Conservation (phyloP, 2,888 invertebrate genomes). For the Scaptomyza caliginosa region DNA sequence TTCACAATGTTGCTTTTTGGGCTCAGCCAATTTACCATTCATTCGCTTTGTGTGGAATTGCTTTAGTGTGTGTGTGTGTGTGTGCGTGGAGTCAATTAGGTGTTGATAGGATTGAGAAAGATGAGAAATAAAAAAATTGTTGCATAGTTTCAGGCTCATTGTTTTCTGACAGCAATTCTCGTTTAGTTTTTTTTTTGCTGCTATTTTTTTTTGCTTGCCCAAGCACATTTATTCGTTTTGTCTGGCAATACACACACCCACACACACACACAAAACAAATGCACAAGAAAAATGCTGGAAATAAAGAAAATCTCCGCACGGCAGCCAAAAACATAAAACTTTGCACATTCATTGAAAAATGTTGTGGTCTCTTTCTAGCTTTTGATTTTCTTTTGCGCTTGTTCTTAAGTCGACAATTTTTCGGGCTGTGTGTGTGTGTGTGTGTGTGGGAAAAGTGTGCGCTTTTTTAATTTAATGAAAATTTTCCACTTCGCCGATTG, state of each 20-base stretch:
- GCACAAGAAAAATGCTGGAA: constrained; percentile 34
- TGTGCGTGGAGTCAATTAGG: constrained; percentile 48
- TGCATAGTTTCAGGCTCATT: constrained; percentile 69
- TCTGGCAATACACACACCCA: constrained; percentile 46
- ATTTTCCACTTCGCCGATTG: constrained; percentile 84
- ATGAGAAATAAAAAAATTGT: constrained; percentile 45
- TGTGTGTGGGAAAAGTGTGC: constrained; percentile 63
- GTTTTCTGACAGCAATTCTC: constrained; percentile 40
- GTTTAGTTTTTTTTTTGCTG: constrained; percentile 35
- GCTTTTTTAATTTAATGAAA: constrained; percentile 83
- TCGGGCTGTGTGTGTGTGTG: constrained; percentile 19
- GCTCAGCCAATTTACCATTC: constrained; percentile 48
- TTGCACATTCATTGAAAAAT: constrained; percentile 72
- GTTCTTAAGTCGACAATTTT: constrained; percentile 54
- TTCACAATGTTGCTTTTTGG: constrained; percentile 26
- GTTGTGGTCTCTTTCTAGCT: constrained; percentile 10
- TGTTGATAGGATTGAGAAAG: constrained; percentile 2
- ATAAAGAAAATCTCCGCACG: constrained; percentile 69
- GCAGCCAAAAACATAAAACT: constrained; percentile 78
- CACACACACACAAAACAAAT: constrained; percentile 31
- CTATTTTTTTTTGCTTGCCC: constrained; percentile 64
- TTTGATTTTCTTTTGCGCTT: constrained; percentile 16
- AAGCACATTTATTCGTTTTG: constrained; percentile 77
- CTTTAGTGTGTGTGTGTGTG: background rate
- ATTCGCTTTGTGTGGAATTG: constrained; percentile 17